These are phyloP conservation scores for Tipula unca DNA, from an alignment of 2,888 invertebrate genomes.

Conservation along the genomic window DNA sequence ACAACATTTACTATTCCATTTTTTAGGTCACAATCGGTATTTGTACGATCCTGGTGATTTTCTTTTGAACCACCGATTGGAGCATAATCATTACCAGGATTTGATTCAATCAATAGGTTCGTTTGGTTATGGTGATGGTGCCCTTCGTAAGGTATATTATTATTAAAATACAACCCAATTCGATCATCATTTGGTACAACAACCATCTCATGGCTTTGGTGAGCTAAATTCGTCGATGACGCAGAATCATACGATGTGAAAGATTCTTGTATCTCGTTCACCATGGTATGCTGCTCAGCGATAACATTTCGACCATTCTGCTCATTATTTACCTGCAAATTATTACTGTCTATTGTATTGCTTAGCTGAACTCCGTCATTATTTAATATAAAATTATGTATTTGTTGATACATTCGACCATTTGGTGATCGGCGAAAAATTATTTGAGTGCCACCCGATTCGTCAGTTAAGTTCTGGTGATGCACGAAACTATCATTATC, in stretches of 20 bases:
- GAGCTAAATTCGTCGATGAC: neutral
- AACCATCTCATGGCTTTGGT: neutral
- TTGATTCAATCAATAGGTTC: neutral
- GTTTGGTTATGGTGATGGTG: neutral
- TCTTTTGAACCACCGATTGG: neutral
- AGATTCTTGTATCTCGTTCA: neutral
- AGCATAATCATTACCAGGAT: neutral
- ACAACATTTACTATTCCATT: neutral
- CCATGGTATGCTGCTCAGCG: neutral
- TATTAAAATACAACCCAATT: neutral
- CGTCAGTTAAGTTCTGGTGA: neutral
- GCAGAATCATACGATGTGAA: neutral
- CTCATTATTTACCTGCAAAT: neutral
- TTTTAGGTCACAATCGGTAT: neutral
- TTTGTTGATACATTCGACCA: neutral
- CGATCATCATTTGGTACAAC: conserved; percentile 1
- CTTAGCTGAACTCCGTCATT: neutral
- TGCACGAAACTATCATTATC: neutral
- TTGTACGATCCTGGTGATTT: neutral
- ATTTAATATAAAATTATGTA: neutral
- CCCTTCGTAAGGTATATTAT: neutral
- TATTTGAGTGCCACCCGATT: neutral
- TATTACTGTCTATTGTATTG: neutral
- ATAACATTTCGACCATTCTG: neutral
- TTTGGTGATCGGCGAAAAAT: neutral